These are phyloP conservation scores for Psittacula cyanocephala DNA, from an alignment of 2,113 vertebrate species.

Conservation along the genomic window DNA sequence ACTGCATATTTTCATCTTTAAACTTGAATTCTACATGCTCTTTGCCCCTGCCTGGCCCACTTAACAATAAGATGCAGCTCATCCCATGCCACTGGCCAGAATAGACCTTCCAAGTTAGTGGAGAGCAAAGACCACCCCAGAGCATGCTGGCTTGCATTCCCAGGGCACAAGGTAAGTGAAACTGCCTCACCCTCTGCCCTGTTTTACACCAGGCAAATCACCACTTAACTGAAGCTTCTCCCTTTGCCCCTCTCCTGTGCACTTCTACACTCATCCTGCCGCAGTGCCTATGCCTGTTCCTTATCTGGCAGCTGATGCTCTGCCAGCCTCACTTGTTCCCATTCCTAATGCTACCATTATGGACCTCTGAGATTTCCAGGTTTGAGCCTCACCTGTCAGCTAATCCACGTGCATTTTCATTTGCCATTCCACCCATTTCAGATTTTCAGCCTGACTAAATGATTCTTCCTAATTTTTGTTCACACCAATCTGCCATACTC, in stretches of 20 bases:
- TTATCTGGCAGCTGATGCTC: not conserved
- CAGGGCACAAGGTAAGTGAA: accelerated
- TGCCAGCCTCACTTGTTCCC: not conserved
- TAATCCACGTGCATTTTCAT: not conserved
- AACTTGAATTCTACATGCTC: not conserved
- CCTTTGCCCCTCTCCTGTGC: not conserved
- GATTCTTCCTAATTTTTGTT: not conserved
- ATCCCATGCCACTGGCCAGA: not conserved
- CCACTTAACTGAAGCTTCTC: not conserved
- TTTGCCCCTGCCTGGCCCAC: not conserved
- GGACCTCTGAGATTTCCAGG: not conserved
- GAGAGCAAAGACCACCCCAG: not conserved
- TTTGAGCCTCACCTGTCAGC: not conserved
- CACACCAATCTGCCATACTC: accelerated
- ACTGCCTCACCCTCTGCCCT: not conserved
- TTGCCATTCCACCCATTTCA: not conserved
- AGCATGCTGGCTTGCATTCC: not conserved
- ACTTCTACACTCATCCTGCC: not conserved
- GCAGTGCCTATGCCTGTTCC: not conserved
- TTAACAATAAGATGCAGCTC: not conserved
- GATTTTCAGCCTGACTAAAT: not conserved
- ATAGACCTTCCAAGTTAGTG: not conserved
- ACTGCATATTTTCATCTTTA: not conserved
- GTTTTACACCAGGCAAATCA: not conserved
- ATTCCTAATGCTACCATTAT: not conserved